Conservation (phyloP, 2,113 vertebrate species). For the Micronisus gabar region DNA sequence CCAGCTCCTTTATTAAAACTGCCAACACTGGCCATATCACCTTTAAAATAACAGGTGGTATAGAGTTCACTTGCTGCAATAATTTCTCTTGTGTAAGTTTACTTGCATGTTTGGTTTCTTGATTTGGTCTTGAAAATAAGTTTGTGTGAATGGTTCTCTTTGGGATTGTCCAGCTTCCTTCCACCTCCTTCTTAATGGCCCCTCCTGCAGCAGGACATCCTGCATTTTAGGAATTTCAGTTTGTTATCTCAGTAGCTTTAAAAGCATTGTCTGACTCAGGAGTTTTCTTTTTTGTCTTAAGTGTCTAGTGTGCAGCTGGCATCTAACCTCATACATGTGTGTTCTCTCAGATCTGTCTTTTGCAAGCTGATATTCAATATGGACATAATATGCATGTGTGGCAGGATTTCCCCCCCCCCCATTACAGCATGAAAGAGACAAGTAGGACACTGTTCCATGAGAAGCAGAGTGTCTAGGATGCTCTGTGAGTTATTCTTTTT, state of each 20-base stretch:
- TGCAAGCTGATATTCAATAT: not conserved
- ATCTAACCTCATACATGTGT: not conserved
- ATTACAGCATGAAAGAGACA: not conserved
- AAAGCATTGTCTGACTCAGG: conserved; percentile 43
- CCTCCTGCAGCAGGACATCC: conserved; percentile 39
- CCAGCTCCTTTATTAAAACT: not conserved
- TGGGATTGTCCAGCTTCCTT: conserved; percentile 42
- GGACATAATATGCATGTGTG: not conserved
- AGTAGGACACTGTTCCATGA: not conserved
- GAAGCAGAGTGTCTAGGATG: not conserved
- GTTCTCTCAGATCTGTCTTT: not conserved
- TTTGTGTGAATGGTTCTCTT: not conserved
- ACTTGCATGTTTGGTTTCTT: not conserved
- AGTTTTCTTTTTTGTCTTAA: conserved; percentile 27
- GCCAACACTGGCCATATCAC: not conserved
- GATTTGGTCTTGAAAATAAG: not conserved
- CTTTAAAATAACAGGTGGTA: not conserved
- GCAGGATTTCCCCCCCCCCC: no score
- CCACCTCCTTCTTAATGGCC: conserved; percentile 2
- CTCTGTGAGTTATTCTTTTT: not conserved
- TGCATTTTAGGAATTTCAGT: conserved; percentile 56
- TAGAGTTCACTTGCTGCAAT: not conserved
- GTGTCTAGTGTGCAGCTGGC: not conserved
- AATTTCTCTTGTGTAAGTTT: not conserved
- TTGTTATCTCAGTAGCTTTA: conserved; percentile 53